Evolutionary conservation across 2,797 vertebrate genomes (phyloP).

Genomic region (Iguana delicatissima): DNA sequence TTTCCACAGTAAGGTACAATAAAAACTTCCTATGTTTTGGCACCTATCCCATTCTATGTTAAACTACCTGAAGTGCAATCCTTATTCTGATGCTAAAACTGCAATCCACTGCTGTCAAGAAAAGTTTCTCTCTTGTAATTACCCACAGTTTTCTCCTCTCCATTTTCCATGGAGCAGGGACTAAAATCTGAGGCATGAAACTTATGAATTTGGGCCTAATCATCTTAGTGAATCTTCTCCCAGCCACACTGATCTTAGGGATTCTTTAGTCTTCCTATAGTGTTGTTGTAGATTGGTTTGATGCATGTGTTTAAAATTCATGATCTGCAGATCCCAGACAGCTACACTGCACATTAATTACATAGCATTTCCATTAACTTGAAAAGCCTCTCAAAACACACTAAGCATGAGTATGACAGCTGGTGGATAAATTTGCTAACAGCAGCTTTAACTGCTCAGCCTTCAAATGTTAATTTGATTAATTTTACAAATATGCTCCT

Average conservation of each 20-base stretch:
- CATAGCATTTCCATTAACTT: neutral
- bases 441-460: neutral
- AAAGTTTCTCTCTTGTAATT: neutral
- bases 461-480: neutral
- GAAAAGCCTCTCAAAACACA: neutral
- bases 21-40: neutral
- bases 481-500: conserved; percentile 39
- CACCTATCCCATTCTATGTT: neutral
- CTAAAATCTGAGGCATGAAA: neutral
- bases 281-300: neutral
- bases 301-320: neutral
- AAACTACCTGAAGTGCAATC: neutral
- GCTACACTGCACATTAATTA: neutral
- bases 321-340: neutral
- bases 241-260: neutral
- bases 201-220: neutral
- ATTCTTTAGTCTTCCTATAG: neutral
- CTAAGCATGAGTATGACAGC: neutral
- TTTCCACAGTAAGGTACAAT: neutral
- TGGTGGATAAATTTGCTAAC: neutral
- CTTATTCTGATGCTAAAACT: neutral
- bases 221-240: neutral
- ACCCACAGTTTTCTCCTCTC: too few relatives aligned
- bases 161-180: neutral
- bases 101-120: neutral